A percentile compares a stretch with the other conserved stretches of the same genome.
Conservation (phyloP, 2,888 invertebrate genomes). For the Drosophila trichaetosa region DNA sequence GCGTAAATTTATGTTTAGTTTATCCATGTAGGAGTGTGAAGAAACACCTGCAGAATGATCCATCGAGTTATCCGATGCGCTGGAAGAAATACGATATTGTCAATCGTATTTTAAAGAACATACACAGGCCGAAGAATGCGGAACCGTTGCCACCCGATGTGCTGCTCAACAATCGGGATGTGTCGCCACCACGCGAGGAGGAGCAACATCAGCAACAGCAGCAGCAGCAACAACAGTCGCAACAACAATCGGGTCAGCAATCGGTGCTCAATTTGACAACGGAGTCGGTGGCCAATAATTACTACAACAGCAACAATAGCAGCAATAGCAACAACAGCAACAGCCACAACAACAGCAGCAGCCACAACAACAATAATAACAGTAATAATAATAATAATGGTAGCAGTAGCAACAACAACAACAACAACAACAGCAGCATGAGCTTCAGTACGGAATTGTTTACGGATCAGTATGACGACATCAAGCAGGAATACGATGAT, state of each 20-base stretch:
- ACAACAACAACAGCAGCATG: slow-evolving; percentile 52
- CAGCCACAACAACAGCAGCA: slow-evolving; percentile 25
- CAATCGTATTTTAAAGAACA: slow-evolving; percentile 78
- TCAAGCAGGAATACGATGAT: slow-evolving; percentile 75
- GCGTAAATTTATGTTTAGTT: neutral
- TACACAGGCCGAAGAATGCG: slow-evolving; percentile 79
- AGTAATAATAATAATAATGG: slow-evolving; percentile 25
- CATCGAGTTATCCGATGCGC: slow-evolving; percentile 58
- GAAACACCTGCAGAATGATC: slow-evolving; percentile 66
- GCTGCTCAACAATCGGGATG: slow-evolving; percentile 79
- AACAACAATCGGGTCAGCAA: slow-evolving; percentile 27
- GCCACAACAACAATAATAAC: slow-evolving; percentile 38
- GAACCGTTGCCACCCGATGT: slow-evolving; percentile 80
- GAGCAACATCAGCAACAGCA: slow-evolving; percentile 42
- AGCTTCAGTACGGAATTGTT: slow-evolving; percentile 78
- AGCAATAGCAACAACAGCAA: slow-evolving; percentile 38
- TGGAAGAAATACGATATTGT: slow-evolving; percentile 81
- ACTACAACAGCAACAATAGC: slow-evolving; percentile 52
- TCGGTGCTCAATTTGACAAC: slow-evolving; percentile 38
- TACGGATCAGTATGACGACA: slow-evolving; percentile 75
- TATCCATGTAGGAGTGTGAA: slow-evolving; percentile 66
- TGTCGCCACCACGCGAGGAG: slow-evolving; percentile 71
- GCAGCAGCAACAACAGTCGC: slow-evolving; percentile 28
- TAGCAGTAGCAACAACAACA: slow-evolving; percentile 39
- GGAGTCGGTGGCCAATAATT: slow-evolving; percentile 44